Percentiles rank a stretch among this genome's conserved stretches.
Conservation (phyloP, 1,140 invertebrate species). For the Listronotus bonariensis region DNA sequence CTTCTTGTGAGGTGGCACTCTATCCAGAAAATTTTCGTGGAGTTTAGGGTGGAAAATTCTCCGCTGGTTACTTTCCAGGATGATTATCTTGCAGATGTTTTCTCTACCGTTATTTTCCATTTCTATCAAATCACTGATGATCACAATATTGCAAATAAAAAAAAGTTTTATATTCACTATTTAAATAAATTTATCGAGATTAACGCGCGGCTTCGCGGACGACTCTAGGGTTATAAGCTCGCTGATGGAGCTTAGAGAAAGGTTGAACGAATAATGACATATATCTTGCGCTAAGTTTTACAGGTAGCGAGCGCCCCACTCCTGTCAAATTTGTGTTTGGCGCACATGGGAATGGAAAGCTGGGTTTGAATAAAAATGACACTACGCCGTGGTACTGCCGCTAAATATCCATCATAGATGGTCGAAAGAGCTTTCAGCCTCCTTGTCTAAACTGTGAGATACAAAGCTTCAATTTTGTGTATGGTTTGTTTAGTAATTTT, state of each 20-base stretch:
- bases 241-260: neutral
- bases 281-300: conserved; percentile 3
- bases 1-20: conserved; percentile 18
- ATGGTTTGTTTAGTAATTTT: too few species aligned
- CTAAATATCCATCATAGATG: neutral
- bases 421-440: too few species aligned
- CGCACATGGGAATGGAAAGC: conserved; percentile 22
- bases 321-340: neutral
- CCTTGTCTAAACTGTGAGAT: too few species aligned
- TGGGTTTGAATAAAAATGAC: conserved; percentile 10
- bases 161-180: neutral
- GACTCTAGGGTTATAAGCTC: conserved; percentile 10
- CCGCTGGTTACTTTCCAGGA: conserved; percentile 23
- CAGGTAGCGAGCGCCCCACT: conserved; percentile 10
- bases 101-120: conserved; percentile 11
- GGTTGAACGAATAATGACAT: conserved; percentile 13
- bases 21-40: conserved; percentile 15
- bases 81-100: conserved; percentile 34
- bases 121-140: neutral
- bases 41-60: conserved; percentile 25
- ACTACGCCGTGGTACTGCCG: neutral
- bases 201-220: neutral
- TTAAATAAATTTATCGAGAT: neutral
- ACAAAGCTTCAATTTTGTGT: too few species aligned
- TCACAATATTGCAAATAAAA: neutral